A percentile compares a stretch with the other conserved stretches of the same genome.
These are phyloP conservation scores for Microctenopoma stevenorrisi DNA, from an alignment of 2,797 vertebrate species.

Conservation along the genomic window DNA sequence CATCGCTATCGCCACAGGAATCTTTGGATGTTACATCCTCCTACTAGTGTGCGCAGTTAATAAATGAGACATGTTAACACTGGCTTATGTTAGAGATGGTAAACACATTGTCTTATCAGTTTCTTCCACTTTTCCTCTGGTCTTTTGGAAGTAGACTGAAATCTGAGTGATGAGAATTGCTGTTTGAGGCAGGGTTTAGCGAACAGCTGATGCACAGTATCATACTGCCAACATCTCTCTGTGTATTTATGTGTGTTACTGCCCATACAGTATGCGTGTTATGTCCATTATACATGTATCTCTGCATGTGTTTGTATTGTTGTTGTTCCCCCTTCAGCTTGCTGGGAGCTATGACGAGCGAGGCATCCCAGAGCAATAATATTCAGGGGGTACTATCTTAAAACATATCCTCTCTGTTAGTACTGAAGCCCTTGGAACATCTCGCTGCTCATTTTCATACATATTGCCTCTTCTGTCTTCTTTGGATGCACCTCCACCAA, in stretches of 20 bases:
- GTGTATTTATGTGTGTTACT: constrained; percentile 4
- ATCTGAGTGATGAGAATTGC: neutral
- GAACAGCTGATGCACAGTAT: neutral
- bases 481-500: constrained; percentile 63
- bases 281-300: constrained; percentile 1
- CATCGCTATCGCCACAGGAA: neutral
- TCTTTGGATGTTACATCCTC: neutral
- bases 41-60: too few species aligned
- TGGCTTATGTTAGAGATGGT: neutral
- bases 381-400: constrained; percentile 57
- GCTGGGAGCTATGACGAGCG: constrained; percentile 54
- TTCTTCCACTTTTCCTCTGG: neutral
- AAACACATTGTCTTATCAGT: neutral
- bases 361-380: constrained; percentile 68
- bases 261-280: neutral
- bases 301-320: constrained; percentile 32
- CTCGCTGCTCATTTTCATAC: constrained; percentile 77
- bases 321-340: constrained; percentile 50
- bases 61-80: neutral
- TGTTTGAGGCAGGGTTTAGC: neutral
- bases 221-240: neutral
- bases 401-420: constrained; percentile 54
- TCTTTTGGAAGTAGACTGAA: neutral
- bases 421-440: constrained; percentile 58
- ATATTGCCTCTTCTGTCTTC: constrained; percentile 77